Base-by-base conservation (phyloP, 2,888 invertebrate species). In the Drosophila rubida region DNA sequence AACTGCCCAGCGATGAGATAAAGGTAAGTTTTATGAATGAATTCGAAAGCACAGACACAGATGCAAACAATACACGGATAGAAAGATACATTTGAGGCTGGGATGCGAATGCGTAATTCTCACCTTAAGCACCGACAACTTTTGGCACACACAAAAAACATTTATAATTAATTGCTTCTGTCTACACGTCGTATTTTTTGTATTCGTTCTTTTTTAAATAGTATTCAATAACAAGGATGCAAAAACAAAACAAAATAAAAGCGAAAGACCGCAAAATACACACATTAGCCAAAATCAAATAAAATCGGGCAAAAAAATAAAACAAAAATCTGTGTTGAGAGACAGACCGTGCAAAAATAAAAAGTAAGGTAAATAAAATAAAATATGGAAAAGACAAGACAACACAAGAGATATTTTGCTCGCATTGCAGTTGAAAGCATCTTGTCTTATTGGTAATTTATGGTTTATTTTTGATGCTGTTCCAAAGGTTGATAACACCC, bases 1-100 rank as follows among this genome's bases (percentile, higher is more conserved):
- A 95, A 91, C 93, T 94, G 83, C 92, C 93, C 69, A 95, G 95
- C 92, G 95, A 95, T 93, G 95, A 95, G 93, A 95, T 95, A 91
- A 95, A 95, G 94, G 95, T 96, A 93, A 88, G 90, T 78, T 69
- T 75, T 63, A 75, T 73, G 78, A 75, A 74, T 74, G 77, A 77
- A 74, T 50, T 32, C 35, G 16, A 16, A 13, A n/a, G 32, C 32
- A 27, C 49, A 53, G 13, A 39, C 22, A 37, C 11, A 30, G 11
- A 3, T 11, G 11, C 4, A 30, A 4, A n/a, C 0, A 32, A 45
- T 16, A 23, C 16, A n/a, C 27, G 45, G 23, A 53, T 41, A 53
- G 32, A 39, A 27, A 37, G 27, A n/a, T 57, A 32, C 45, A 39
- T 27, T 27, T n/a, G 13, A 23, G 11, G 32, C 25, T 8, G 11